Evolutionary conservation across 2,797 vertebrate species (phyloP).

Genomic region (Brotula barbata): DNA sequence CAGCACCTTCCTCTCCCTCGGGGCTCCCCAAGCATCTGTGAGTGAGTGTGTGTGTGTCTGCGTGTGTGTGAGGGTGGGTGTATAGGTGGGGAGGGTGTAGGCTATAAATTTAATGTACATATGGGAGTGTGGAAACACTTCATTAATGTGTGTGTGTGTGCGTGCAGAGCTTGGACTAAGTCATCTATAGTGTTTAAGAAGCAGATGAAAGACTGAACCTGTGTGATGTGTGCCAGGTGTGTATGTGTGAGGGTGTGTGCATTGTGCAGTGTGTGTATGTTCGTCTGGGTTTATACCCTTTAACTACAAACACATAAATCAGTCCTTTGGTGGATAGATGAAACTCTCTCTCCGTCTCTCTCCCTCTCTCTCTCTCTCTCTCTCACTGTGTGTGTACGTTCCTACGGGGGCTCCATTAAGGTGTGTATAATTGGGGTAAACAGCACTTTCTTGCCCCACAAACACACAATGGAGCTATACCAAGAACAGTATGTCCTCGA

Average conservation of each 20-base stretch:
- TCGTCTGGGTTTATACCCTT: slow-evolving; percentile 64
- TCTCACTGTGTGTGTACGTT: not conserved
- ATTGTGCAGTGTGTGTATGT: slow-evolving; percentile 32
- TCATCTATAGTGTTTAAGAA: slow-evolving; percentile 12
- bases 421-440: slow-evolving; percentile 55
- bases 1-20: slow-evolving; percentile 52
- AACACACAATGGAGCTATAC: slow-evolving; percentile 54
- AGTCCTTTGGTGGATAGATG: slow-evolving; percentile 28
- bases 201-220: slow-evolving; percentile 33
- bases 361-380: not conserved
- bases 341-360: slow-evolving; percentile 8
- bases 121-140: slow-evolving; percentile 42
- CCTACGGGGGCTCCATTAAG: slow-evolving; percentile 48
- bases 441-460: slow-evolving; percentile 55
- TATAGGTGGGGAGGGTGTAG: slow-evolving; percentile 10
- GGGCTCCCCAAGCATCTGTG: slow-evolving; percentile 55
- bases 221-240: slow-evolving; percentile 49
- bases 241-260: slow-evolving; percentile 21
- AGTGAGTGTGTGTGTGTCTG: slow-evolving; percentile 26
- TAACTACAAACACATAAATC: slow-evolving; percentile 49
- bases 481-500: slow-evolving; percentile 44
- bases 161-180: slow-evolving; percentile 2
- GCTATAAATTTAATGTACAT: not conserved
- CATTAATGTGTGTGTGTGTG: slow-evolving; percentile 31
- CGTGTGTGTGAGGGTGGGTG: slow-evolving; percentile 27